A percentile compares a stretch with the other conserved stretches of the same genome.
phyloP scores from a whole-genome alignment of 2,113 vertebrate genomes.

The Corythoichthys intestinalis region DNA sequence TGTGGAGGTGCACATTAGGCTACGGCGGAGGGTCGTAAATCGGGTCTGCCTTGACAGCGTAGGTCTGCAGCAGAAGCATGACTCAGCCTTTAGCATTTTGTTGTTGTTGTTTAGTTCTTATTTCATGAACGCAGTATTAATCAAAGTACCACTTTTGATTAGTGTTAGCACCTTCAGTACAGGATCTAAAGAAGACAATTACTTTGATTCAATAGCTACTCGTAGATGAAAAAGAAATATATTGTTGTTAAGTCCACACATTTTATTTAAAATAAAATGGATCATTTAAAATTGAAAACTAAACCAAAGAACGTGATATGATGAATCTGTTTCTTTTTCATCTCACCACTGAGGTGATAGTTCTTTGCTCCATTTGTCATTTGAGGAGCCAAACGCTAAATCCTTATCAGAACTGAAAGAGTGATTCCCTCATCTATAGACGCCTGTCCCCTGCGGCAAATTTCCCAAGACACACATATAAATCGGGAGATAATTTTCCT shows the following conservation, averaged over 20 bases:
- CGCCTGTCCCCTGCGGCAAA: slow-evolving; percentile 42
- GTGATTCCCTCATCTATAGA: slow-evolving; percentile 43
- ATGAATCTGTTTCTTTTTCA: slow-evolving; percentile 15
- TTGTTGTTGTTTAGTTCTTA: too few relatives aligned
- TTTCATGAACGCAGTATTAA: too few relatives aligned
- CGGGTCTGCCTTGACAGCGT: too few relatives aligned
- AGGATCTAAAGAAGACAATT: too few relatives aligned
- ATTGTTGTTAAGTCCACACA: slow-evolving; percentile 21
- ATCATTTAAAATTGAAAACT: slow-evolving; percentile 12
- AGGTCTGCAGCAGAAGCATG: too few relatives aligned
- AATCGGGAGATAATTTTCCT: slow-evolving; percentile 52
- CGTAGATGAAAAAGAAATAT: background rate
- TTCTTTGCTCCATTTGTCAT: slow-evolving; percentile 36
- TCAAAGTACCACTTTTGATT: too few relatives aligned
- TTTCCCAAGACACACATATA: slow-evolving; percentile 31
- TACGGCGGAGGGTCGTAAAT: too few relatives aligned
- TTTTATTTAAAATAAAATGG: slow-evolving; percentile 22
- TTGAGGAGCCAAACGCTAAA: slow-evolving; percentile 32
- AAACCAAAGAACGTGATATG: slow-evolving; percentile 1
- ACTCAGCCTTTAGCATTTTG: too few relatives aligned
- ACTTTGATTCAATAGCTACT: background rate
- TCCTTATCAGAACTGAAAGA: slow-evolving; percentile 43
- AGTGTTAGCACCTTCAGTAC: too few relatives aligned
- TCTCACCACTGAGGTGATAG: background rate
- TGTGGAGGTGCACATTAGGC: too few relatives aligned